Percentiles rank a stretch among this genome's conserved stretches.
These are phyloP conservation scores for Aldrovandia affinis DNA, from an alignment of 2,797 vertebrate species.

Conservation along the genomic window DNA sequence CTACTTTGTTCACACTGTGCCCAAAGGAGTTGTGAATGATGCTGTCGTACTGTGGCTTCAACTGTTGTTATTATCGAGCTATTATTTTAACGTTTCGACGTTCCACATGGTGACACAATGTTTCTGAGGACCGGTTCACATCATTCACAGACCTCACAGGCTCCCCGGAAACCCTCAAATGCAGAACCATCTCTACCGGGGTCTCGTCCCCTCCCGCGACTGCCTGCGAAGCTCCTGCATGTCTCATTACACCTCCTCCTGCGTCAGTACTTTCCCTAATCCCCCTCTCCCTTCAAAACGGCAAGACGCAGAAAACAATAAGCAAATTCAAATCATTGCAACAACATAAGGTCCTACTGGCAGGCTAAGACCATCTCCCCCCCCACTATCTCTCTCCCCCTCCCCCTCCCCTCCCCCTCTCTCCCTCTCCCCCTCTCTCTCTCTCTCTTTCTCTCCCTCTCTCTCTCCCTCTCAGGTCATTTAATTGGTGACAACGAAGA, in stretches of 20 bases:
- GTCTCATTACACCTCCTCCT: not conserved
- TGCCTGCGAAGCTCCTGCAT: not conserved
- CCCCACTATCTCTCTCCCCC: too few species aligned
- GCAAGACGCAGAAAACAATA: not conserved
- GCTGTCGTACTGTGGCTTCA: too few species aligned
- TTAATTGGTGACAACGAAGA: too few species aligned
- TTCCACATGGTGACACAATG: not conserved
- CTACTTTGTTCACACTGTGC: too few species aligned
- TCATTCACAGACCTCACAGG: not conserved
- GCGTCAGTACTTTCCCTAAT: not conserved
- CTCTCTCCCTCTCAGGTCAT: too few species aligned
- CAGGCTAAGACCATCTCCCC: slow-evolving; percentile 5
- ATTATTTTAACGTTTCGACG: not conserved
- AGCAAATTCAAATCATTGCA: not conserved
- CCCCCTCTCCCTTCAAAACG: not conserved
- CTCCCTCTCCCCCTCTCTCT: too few species aligned
- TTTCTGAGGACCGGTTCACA: not conserved
- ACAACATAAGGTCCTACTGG: not conserved
- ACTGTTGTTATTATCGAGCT: too few species aligned
- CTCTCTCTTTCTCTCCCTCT: too few species aligned
- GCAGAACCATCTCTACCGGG: not conserved
- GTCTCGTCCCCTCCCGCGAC: not conserved
- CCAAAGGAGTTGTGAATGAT: too few species aligned
- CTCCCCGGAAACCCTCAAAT: not conserved
- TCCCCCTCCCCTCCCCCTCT: too few species aligned